These are phyloP conservation scores for Indicator maculatus DNA, from an alignment of 2,113 vertebrate species.

Conservation along the genomic window DNA sequence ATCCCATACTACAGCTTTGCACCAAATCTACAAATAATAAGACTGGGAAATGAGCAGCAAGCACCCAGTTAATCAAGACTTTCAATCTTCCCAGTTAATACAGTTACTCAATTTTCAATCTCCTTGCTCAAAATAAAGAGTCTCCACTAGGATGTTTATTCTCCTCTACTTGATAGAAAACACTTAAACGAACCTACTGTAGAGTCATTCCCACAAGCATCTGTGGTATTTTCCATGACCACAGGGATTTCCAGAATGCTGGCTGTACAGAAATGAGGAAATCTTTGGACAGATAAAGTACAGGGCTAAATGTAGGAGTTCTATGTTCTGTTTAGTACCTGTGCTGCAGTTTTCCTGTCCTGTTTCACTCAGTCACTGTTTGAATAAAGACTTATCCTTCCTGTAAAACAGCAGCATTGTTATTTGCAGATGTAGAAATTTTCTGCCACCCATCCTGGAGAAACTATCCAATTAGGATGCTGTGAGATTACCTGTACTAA, in stretches of 20 bases:
- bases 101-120: neutral
- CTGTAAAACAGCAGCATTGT: neutral
- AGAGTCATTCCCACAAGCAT: neutral
- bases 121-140: neutral
- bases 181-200: neutral
- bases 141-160: neutral
- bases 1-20: neutral
- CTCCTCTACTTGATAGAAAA: neutral
- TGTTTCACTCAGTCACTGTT: neutral
- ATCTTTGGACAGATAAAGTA: neutral
- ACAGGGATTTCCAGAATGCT: neutral
- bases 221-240: neutral
- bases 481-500: neutral
- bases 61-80: neutral
- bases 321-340: neutral
- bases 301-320: neutral
- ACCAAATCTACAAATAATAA: neutral
- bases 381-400: neutral
- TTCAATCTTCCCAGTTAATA: neutral
- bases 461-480: neutral
- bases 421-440: neutral
- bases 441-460: neutral
- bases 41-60: neutral
- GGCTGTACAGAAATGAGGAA: neutral
- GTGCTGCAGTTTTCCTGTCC: neutral